These are phyloP conservation scores for Caenorhabditis remanei DNA, from an alignment of 1,140 invertebrate genomes.

Conservation along the genomic window DNA sequence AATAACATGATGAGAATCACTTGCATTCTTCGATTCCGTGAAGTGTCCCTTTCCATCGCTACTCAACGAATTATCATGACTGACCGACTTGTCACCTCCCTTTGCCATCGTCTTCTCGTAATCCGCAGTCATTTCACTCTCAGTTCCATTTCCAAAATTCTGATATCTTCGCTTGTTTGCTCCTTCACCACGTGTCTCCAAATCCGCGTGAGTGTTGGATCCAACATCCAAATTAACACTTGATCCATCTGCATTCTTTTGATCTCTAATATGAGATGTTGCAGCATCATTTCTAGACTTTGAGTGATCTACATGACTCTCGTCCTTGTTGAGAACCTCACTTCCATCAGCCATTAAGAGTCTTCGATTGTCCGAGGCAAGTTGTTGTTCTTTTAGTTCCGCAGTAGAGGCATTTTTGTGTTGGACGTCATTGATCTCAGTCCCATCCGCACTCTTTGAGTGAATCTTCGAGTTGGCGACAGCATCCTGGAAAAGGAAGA, in stretches of 20 bases:
- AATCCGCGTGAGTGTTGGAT: slow-evolving; percentile 2
- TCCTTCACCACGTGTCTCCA: slow-evolving; percentile 5
- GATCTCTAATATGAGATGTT: neutral
- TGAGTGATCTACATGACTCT: neutral
- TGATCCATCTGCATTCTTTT: slow-evolving; percentile 25
- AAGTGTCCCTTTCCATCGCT: slow-evolving; percentile 42
- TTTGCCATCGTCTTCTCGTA: slow-evolving; percentile 36
- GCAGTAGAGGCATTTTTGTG: slow-evolving; percentile 1
- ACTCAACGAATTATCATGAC: neutral
- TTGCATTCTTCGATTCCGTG: neutral
- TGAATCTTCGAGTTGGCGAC: neutral
- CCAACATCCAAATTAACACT: neutral
- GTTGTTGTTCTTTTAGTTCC: neutral
- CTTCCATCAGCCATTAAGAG: slow-evolving; percentile 10
- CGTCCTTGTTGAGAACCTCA: neutral
- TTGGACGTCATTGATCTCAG: neutral
- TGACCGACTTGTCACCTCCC: neutral
- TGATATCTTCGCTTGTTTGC: slow-evolving; percentile 1
- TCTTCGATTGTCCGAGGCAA: neutral
- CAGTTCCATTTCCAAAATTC: slow-evolving; percentile 26
- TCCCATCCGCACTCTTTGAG: neutral
- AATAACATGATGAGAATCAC: slow-evolving; percentile 1
- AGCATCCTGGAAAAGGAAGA: neutral
- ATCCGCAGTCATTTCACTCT: neutral
- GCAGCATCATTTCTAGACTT: slow-evolving; percentile 23